Percentiles rank a stretch among this genome's conserved stretches.
Evolutionary conservation across 2,888 invertebrate species (phyloP).

Genomic region (Acanthosepion pharaonis): DNA sequence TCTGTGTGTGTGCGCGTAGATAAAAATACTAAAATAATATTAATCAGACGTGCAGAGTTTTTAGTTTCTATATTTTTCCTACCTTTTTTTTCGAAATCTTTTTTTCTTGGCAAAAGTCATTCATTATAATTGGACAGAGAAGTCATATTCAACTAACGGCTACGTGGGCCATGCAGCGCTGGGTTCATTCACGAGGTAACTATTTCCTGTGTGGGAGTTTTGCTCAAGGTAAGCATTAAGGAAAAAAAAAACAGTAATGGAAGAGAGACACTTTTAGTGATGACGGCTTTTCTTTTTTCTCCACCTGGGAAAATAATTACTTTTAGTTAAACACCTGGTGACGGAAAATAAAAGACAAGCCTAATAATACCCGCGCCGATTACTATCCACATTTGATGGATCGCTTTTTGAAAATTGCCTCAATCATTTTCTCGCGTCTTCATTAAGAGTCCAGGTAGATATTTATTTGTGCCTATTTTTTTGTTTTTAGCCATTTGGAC

Average conservation of each 20-base stretch:
- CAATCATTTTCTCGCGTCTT: not conserved
- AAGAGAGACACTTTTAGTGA: not conserved
- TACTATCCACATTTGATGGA: not conserved
- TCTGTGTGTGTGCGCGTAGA: too few relatives aligned
- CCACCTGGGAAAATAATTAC: not conserved
- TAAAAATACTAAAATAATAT: too few relatives aligned
- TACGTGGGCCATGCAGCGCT: not conserved
- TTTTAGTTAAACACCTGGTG: conserved; percentile 18
- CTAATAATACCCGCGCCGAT: not conserved
- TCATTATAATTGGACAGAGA: not conserved
- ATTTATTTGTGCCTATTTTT: not conserved
- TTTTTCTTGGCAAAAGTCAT: not conserved
- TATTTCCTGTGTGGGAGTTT: not conserved
- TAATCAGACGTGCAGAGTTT: too few relatives aligned
- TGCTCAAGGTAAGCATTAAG: not conserved
- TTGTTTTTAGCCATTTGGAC: not conserved
- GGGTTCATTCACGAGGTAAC: not conserved
- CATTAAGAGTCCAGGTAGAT: not conserved
- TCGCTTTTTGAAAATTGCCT: not conserved
- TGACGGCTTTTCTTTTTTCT: not conserved
- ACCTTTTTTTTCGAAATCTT: too few relatives aligned
- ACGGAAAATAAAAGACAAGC: not conserved
- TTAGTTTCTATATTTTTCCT: too few relatives aligned
- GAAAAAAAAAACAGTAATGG: not conserved
- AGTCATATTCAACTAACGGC: not conserved